phyloP scores from a whole-genome alignment of 1,140 invertebrate genomes.

The Battus philenor region DNA sequence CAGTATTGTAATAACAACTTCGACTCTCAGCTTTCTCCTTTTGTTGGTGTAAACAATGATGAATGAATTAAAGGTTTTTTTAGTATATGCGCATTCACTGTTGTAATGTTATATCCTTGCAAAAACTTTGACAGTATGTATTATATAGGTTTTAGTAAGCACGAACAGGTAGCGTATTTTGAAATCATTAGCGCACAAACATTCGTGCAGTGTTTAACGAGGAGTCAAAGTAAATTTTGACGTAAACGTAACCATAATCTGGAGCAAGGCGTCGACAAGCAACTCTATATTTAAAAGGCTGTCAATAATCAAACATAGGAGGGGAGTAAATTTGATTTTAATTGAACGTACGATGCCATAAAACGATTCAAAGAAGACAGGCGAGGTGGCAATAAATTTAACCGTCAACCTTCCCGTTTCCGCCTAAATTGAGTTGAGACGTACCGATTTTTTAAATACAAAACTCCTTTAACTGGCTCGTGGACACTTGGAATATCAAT shows the following conservation, averaged over 20 bases:
- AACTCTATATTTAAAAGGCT: constrained; percentile 20
- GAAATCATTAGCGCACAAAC: constrained; percentile 10
- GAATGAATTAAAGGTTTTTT: too few species aligned
- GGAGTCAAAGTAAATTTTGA: constrained; percentile 13
- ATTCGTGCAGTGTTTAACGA: constrained; percentile 9
- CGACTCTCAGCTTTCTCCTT: too few species aligned
- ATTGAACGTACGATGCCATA: constrained; percentile 40
- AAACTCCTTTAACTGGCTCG: neutral
- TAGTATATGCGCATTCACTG: too few species aligned
- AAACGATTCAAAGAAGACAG: constrained; percentile 56
- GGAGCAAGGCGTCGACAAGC: constrained; percentile 4
- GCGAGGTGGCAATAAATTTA: constrained; percentile 49
- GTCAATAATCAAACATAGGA: constrained; percentile 25
- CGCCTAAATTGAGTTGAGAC: constrained; percentile 31
- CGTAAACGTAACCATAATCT: constrained; percentile 10
- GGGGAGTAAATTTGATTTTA: constrained; percentile 35
- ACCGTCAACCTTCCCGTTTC: constrained; percentile 35
- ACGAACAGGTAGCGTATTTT: constrained; percentile 1
- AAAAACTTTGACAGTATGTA: too few species aligned
- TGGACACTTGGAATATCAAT: constrained; percentile 6
- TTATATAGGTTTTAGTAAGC: constrained; percentile 5
- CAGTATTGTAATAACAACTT: neutral
- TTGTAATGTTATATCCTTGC: too few species aligned
- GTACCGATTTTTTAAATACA: constrained; percentile 24
- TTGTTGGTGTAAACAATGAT: too few species aligned